A percentile compares a stretch with the other conserved stretches of the same genome.
Conservation (phyloP, 1,140 invertebrate genomes). For the Delia radicum region DNA sequence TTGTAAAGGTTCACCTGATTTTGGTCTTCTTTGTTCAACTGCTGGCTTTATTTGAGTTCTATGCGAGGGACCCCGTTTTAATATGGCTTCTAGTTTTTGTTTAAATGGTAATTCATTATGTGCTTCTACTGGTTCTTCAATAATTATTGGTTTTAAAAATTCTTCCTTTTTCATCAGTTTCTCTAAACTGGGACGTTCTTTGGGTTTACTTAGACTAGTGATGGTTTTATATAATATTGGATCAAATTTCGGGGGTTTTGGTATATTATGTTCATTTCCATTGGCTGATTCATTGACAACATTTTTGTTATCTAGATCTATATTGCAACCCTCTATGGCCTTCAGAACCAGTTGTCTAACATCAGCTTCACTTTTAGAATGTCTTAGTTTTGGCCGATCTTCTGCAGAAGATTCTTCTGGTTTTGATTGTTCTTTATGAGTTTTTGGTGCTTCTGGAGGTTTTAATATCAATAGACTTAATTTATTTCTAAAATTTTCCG, state of each 20-base stretch:
- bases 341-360: conserved; percentile 42
- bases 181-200: conserved; percentile 48
- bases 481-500: conserved; percentile 48
- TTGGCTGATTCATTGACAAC: background rate
- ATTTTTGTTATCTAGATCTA: background rate
- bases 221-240: conserved; percentile 52
- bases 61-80: conserved; percentile 51
- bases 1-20: conserved; percentile 33
- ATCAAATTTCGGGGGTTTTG: conserved; percentile 53
- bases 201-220: conserved; percentile 45
- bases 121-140: background rate
- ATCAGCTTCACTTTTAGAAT: conserved; percentile 53
- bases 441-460: conserved; percentile 28
- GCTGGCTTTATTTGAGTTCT: conserved; percentile 43
- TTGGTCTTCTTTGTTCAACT: conserved; percentile 33
- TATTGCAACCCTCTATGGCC: conserved; percentile 37
- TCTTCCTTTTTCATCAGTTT: conserved; percentile 28
- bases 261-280: conserved; percentile 33
- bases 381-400: conserved; percentile 40
- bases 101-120: conserved; percentile 43
- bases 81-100: conserved; percentile 51
- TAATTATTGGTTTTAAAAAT: background rate
- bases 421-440: background rate
- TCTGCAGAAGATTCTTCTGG: background rate
- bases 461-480: conserved; percentile 45